phyloP scores from a whole-genome alignment of 2,888 invertebrate species.

The Cataglyphis altisquamis region DNA sequence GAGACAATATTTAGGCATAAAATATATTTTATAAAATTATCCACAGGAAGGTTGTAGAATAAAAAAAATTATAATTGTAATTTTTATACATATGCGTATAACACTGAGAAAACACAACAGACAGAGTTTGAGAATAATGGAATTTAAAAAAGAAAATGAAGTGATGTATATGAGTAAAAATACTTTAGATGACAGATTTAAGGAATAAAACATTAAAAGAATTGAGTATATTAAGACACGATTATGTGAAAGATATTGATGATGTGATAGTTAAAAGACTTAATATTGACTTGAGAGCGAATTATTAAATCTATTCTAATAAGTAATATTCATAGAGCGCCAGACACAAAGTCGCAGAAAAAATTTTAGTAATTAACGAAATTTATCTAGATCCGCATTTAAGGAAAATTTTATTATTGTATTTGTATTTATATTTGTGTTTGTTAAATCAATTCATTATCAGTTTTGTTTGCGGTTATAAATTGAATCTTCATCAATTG shows the following conservation, averaged over 20 bases:
- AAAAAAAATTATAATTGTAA: background rate
- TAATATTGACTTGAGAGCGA: background rate
- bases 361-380: background rate
- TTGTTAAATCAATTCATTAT: slow-evolving; percentile 14
- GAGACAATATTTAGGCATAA: background rate
- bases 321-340: background rate
- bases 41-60: background rate
- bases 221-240: background rate
- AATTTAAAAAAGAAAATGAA: no score
- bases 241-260: background rate
- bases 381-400: background rate
- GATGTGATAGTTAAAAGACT: background rate
- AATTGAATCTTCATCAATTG: background rate
- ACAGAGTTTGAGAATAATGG: background rate
- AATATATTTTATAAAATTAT: background rate
- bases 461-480: background rate
- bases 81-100: background rate
- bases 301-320: background rate
- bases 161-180: no score
- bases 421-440: no score
- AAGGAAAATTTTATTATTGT: background rate
- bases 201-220: background rate
- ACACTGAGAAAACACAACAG: background rate
- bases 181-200: background rate
- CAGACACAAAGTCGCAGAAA: background rate